Base-by-base conservation (phyloP, 2,888 invertebrate species). In the Fabriciana adippe region DNA sequence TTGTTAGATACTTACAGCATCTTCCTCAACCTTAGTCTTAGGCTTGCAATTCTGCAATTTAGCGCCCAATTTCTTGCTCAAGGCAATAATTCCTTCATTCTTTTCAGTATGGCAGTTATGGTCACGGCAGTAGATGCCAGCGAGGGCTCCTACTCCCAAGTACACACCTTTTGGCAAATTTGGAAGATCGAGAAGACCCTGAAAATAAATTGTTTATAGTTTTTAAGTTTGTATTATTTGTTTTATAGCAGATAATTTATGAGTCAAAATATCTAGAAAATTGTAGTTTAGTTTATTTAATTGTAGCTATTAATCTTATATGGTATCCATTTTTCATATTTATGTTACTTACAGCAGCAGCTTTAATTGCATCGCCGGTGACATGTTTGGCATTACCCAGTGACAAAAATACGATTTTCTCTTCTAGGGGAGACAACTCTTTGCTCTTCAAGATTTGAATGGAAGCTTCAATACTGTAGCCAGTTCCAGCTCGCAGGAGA, bases 401-500 rank as follows among this genome's bases (percentile, higher is more conserved):
- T 0, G 96, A 95, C 21, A 95, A 81, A 78, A 95, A 95, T 55
- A 95, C 96, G 5, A 95, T 78, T 45, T 93, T 88, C 72, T 94
- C 92, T 74, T 96, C 95, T 0, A 94, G 54, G 0, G 77, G 71
- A 0, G 91, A 90, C 13, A 97, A 84, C 76, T 95, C 94, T 15
- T 93, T 93, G 76, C 90, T 94, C 72, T 94, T 94, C 59, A 98
- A 86, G 59, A 98, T 90, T 72, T 95, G 94, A 67, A 93, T 83
- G 53, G 89, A 86, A 0, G 96, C 95, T 74, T 96, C 95, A 21
- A 97, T 94, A 14, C 97, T 94, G 66, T 96, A 95, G 0, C 96
- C 96, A 16, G 96, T 97, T 41, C 96, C 97, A 0, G 97, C 94
- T 66, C 96, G 95, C 76, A 97, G 95, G 0, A 98, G 87, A 64